phyloP scores from a whole-genome alignment of 64 coral and sea anemone genomes.

The Astreopora myriophthalma region DNA sequence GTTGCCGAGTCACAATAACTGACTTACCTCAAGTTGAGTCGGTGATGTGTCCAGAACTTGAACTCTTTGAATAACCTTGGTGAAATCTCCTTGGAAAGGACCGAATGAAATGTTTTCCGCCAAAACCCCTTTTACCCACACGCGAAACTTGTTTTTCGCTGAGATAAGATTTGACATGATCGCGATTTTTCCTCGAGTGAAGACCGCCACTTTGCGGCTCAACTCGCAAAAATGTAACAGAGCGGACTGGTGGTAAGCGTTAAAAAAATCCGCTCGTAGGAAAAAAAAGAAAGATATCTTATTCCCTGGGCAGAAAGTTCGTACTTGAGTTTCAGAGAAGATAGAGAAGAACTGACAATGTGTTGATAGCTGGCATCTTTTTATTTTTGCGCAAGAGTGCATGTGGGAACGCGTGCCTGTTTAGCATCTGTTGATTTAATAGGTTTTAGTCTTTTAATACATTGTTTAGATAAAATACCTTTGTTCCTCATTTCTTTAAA shows the following conservation, averaged over 20 bases:
- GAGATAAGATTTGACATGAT: slow-evolving; percentile 32
- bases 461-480: slow-evolving; percentile 70
- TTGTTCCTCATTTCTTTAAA: slow-evolving; percentile 66
- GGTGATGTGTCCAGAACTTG: background rate
- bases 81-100: slow-evolving; percentile 36
- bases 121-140: slow-evolving; percentile 24
- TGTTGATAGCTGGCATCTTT: slow-evolving; percentile 36
- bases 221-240: background rate
- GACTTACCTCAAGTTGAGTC: slow-evolving; percentile 8
- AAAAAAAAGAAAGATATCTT: background rate
- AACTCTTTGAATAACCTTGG: background rate
- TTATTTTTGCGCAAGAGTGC: slow-evolving; percentile 50
- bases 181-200: background rate
- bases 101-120: slow-evolving; percentile 55
- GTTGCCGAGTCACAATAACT: background rate
- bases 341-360: background rate
- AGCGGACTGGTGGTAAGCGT: background rate
- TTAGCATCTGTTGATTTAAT: slow-evolving; percentile 68
- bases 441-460: slow-evolving; percentile 74
- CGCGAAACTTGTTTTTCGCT: slow-evolving; percentile 14
- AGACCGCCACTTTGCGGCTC: too few relatives aligned
- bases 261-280: background rate
- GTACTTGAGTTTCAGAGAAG: background rate
- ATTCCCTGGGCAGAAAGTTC: background rate
- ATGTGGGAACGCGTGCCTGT: slow-evolving; percentile 46